phyloP scores from a whole-genome alignment of 1,140 invertebrate species.

The Calycopis cecrops region DNA sequence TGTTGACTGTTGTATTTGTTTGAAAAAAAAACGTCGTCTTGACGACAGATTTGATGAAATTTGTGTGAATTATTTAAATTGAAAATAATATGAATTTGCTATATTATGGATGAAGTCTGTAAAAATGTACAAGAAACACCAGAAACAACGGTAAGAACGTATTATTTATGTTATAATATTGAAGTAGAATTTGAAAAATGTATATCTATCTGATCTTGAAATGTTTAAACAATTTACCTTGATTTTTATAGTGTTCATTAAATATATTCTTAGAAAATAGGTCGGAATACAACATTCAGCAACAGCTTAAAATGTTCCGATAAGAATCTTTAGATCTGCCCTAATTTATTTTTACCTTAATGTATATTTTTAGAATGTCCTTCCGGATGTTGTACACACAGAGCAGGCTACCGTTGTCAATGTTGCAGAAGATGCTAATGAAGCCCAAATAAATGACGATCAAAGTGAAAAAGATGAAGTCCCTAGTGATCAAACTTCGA shows the following conservation, averaged over 20 bases:
- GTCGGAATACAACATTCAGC: not conserved
- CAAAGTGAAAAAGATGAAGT: slow-evolving; percentile 20
- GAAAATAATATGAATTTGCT: slow-evolving; percentile 56
- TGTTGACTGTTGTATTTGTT: slow-evolving; percentile 49
- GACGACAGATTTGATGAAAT: slow-evolving; percentile 60
- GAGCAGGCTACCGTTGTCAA: slow-evolving; percentile 55
- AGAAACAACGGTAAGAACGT: slow-evolving; percentile 47
- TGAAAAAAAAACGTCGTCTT: slow-evolving; percentile 71
- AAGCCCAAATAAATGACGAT: slow-evolving; percentile 14
- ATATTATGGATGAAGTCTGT: slow-evolving; percentile 65
- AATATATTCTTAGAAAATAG: not conserved
- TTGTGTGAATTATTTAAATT: slow-evolving; percentile 42
- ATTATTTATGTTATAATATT: too few relatives aligned
- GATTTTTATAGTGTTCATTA: not conserved
- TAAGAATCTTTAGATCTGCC: slow-evolving; percentile 18
- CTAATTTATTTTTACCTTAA: slow-evolving; percentile 57
- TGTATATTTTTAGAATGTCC: slow-evolving; percentile 72
- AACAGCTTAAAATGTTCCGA: not conserved
- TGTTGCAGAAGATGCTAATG: slow-evolving; percentile 28
- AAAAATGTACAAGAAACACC: slow-evolving; percentile 44
- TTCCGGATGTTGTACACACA: slow-evolving; percentile 71
- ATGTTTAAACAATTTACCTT: too few relatives aligned
- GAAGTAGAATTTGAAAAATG: too few relatives aligned
- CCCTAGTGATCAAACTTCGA: slow-evolving; percentile 43
- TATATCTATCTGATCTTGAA: too few relatives aligned